Evolutionary conservation across 2,113 vertebrate genomes (phyloP).

Genomic region (Cryptoleucopteryx plumbea): DNA sequence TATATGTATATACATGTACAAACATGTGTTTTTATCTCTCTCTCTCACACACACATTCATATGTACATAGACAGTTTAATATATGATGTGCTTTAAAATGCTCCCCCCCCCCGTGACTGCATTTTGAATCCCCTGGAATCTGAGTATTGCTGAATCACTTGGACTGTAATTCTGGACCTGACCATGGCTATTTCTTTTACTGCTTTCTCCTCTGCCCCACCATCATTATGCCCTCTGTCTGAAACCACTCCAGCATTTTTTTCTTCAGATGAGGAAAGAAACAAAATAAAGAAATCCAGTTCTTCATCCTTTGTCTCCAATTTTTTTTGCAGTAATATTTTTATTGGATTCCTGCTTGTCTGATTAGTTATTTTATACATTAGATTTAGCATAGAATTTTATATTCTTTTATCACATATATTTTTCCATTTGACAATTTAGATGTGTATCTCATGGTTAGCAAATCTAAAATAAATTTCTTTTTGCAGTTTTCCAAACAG

Average conservation of each 20-base stretch:
- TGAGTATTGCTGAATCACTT: neutral
- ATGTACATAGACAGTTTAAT: neutral
- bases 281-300: neutral
- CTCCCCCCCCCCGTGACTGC: neutral
- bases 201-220: neutral
- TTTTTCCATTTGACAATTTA: neutral
- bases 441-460: neutral
- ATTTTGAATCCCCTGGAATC: neutral
- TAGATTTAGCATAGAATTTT: neutral
- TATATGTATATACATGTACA: neutral
- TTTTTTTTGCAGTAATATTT: neutral
- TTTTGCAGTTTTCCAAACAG: neutral
- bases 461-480: neutral
- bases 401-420: neutral
- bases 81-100: neutral
- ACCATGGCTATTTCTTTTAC: neutral
- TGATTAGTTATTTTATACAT: neutral
- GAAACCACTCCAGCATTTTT: neutral
- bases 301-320: neutral
- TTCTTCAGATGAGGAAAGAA: neutral
- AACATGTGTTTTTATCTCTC: accelerated
- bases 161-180: neutral
- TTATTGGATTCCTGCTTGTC: neutral
- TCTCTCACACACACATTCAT: too few species aligned
- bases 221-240: neutral